Evolutionary conservation across 2,797 vertebrate species (phyloP).

Genomic region (Cossypha polioptera): DNA sequence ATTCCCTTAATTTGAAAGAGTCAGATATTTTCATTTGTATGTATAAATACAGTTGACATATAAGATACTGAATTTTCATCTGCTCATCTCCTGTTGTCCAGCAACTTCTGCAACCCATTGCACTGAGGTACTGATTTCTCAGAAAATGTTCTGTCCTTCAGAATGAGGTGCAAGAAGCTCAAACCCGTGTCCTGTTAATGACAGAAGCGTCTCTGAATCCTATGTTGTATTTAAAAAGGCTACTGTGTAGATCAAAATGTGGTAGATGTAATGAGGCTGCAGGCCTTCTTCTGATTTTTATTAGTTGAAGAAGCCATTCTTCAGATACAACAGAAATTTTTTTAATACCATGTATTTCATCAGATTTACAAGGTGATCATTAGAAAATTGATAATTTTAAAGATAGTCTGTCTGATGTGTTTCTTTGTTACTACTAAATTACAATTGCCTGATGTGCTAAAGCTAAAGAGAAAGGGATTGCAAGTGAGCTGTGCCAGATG

Average conservation of each 20-base stretch:
- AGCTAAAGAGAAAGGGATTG: not conserved
- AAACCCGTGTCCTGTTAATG: not conserved
- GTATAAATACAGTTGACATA: not conserved
- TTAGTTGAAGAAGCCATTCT: not conserved
- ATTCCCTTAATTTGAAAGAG: not conserved
- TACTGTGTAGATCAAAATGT: not conserved
- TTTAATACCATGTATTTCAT: not conserved
- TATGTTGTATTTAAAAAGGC: not conserved
- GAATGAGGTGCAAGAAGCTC: not conserved
- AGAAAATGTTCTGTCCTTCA: not conserved
- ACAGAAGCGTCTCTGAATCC: not conserved
- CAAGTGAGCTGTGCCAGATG: not conserved
- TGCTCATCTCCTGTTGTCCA: not conserved
- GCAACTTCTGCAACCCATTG: not conserved
- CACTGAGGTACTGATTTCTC: not conserved
- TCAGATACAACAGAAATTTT: not conserved
- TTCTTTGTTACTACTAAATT: not conserved
- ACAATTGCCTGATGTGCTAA: not conserved
- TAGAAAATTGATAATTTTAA: not conserved
- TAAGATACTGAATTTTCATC: not conserved
- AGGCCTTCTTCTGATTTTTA: not conserved
- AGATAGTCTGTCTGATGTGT: not conserved
- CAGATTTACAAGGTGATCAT: not conserved
- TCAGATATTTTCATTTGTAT: not conserved
- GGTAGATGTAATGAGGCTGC: not conserved